Evolutionary conservation across 1,140 invertebrate species (phyloP), one percentile per base, ranked within the genome.

Genomic region (Drosophila lowei): DNA sequence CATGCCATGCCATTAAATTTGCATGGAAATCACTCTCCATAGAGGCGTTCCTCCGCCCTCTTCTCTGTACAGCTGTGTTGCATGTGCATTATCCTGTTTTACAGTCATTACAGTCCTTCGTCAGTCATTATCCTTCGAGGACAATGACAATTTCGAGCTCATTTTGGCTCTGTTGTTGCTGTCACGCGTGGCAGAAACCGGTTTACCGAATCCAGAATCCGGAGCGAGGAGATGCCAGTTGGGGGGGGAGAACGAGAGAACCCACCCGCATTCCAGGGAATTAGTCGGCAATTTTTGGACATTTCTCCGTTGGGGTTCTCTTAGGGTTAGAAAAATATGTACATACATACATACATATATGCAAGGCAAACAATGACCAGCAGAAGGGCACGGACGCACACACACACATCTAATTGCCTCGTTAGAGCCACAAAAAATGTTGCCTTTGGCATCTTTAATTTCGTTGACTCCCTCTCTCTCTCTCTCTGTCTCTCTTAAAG

Each of bases 251-350:
- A 38, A 38, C 30, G 34, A 13, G 43, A 64, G 43, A 67, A 71
- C 67, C 73, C 75, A 73, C 77, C 81, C 83, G 83, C 81, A 86
- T 88, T 88, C 83, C 78, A 78, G 42, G 21, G 72, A 84, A 84
- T 84, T 79, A 79, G 66, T 75, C 47, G 73, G 55, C 61, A 76
- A 68, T 61, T 52, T 60, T 57, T 30, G 46, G 23, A 49, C 42
- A 30, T 34, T 23, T 11, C 28, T 34, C 8, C 30, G 18, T 18
- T 18, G 18, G 18, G 18, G 18, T 18, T 18, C 18, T 1, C 42
- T 68, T 43, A 41, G 66, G 66, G 63, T 68, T 68, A 68, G 34
- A 42, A 67, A 68, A 67, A 68, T 46, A 38, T 13, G 18, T 18
- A 18, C 18, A 18, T 18, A 18, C 18, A n/a, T n/a, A 18, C 18